Evolutionary conservation across 2,888 invertebrate species (phyloP), one percentile per base, ranked within the genome.

Genomic region (Plutella xylostella): DNA sequence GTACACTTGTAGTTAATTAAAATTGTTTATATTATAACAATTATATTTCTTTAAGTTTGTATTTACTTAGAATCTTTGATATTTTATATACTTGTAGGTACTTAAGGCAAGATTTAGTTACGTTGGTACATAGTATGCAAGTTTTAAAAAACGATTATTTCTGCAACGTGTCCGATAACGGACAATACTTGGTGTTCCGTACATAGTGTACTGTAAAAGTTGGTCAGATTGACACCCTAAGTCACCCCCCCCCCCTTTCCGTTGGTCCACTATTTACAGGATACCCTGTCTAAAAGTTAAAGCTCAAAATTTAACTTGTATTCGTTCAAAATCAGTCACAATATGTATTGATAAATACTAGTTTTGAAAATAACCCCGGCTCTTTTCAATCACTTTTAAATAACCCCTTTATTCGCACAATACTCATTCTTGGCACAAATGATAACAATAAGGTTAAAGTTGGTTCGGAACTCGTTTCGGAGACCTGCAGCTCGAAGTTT

Each of bases 401-500:
- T 12, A 28, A 28, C 11, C 28, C 28, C 9, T 40, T 53, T 46
- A 50, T 49, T 48, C 51, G 35, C 12, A 34, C 19, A 42, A 18
- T 28, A 31, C 18, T 17, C 42, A 34, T 34, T 28, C 11, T 28
- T 12, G n/a, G 28, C n/a, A 12, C 9, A 9, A 28, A 3, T n/a
- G 28, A n/a, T 9, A 3, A 12, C 33, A 33, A 42, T 18, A 19
- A 33, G 33, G 42, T 12, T 6, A 37, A 37, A 37, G 60, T 52
- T 55, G 62, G 60, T 60, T 50, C 38, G 49, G 57, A 69, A 74
- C 74, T 60, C 44, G 74, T 66, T 70, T 33, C 33, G 45, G 53
- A 56, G 53, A 54, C 64, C 57, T 69, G 71, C 72, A 74, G 72
- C 70, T 52, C 65, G 28, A 47, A 55, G 68, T 76, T 73, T 67